Conservation (phyloP, 2,888 invertebrate species). For the Tridacna gigas region DNA sequence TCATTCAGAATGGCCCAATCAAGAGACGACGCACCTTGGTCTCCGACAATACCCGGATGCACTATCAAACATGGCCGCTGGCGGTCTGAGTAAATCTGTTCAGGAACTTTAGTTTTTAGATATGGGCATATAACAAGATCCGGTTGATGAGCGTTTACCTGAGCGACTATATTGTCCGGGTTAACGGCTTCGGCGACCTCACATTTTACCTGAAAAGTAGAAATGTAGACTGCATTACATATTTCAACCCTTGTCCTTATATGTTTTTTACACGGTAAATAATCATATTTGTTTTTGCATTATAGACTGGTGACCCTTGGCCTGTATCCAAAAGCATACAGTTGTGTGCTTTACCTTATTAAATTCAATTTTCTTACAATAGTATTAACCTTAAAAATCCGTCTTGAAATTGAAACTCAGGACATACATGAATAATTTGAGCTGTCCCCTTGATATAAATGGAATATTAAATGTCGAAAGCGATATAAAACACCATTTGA, state of each 20-base stretch:
- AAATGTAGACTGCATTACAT: background rate
- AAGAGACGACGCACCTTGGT: constrained; percentile 49
- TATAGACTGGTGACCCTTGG: background rate
- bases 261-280: background rate
- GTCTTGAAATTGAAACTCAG: too few species aligned
- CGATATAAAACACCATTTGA: background rate
- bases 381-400: too few species aligned
- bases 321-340: background rate
- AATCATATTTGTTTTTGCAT: background rate
- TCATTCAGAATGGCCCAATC: constrained; percentile 39
- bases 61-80: constrained; percentile 49
- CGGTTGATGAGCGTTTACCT: constrained; percentile 27
- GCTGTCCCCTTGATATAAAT: too few species aligned
- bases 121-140: constrained; percentile 55
- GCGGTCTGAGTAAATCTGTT: constrained; percentile 21
- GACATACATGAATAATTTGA: too few species aligned
- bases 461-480: background rate
- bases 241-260: background rate
- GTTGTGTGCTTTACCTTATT: too few species aligned
- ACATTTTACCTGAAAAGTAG: constrained; percentile 28
- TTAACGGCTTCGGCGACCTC: background rate
- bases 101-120: constrained; percentile 44
- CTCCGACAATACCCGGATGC: constrained; percentile 55
- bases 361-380: too few species aligned
- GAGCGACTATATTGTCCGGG: constrained; percentile 11